These are phyloP conservation scores for Euproctis similis DNA, from an alignment of 2,888 invertebrate genomes.

Conservation along the genomic window DNA sequence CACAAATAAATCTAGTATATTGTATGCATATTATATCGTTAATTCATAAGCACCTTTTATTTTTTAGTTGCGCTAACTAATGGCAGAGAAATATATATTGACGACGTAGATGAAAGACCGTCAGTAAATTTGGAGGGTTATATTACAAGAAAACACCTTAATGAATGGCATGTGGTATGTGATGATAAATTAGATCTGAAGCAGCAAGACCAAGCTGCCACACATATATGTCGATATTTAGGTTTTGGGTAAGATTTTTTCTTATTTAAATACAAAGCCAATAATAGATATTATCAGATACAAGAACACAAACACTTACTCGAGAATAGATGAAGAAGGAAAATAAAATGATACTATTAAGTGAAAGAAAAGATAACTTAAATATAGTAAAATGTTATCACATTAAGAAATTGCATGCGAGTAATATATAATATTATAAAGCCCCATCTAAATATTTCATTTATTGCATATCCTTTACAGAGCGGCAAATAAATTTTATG, in stretches of 20 bases:
- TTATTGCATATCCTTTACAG: slow-evolving; percentile 37
- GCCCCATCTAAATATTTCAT: no score
- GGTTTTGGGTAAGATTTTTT: slow-evolving; percentile 76
- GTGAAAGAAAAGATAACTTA: no score
- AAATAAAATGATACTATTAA: no score
- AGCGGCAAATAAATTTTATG: slow-evolving; percentile 48
- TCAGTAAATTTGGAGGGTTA: slow-evolving; percentile 77
- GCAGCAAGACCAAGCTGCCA: slow-evolving; percentile 65
- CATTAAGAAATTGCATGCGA: no score
- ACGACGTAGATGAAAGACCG: slow-evolving; percentile 79
- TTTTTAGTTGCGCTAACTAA: slow-evolving; percentile 80
- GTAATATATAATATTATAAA: no score
- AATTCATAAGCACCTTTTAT: not conserved
- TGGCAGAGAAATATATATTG: slow-evolving; percentile 73
- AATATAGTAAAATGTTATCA: no score
- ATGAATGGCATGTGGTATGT: slow-evolving; percentile 81
- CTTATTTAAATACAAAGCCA: not conserved
- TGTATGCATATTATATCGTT: no score
- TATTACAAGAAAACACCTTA: slow-evolving; percentile 76
- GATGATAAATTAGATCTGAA: slow-evolving; percentile 57
- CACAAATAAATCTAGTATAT: no score
- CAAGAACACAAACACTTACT: no score
- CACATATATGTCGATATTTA: slow-evolving; percentile 78
- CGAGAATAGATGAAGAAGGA: no score
- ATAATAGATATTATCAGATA: no score